Conservation (phyloP, 2,113 vertebrate species). For the Pteruthius melanotis region DNA sequence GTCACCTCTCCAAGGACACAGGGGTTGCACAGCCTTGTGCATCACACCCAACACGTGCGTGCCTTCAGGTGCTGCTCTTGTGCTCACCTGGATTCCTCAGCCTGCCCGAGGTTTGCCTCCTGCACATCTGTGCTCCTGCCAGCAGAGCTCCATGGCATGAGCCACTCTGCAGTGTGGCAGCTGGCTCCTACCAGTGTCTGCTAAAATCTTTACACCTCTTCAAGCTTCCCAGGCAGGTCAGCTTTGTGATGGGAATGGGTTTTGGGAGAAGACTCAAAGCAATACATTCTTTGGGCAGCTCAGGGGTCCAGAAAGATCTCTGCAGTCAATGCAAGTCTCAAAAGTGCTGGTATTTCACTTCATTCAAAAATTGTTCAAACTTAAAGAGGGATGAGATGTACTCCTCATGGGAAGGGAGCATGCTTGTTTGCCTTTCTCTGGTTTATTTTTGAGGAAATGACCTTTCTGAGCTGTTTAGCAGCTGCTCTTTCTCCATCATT, state of each 20-base stretch:
- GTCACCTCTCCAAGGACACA: background rate
- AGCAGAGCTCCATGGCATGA: background rate
- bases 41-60: fast-evolving
- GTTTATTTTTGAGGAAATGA: constrained; percentile 51
- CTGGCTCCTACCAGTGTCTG: background rate
- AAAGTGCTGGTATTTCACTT: background rate
- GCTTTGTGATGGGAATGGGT: background rate
- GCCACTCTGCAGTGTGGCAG: background rate
- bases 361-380: background rate
- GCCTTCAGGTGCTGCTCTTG: background rate
- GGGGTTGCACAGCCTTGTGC: background rate
- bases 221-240: background rate
- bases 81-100: constrained; percentile 37
- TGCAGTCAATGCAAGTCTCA: background rate
- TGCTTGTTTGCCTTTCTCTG: background rate
- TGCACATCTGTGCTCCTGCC: background rate
- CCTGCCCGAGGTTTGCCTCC: background rate
- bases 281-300: background rate
- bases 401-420: background rate
- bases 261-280: background rate
- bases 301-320: background rate
- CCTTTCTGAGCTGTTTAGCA: background rate
- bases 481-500: constrained; percentile 12
- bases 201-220: background rate
- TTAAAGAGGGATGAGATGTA: background rate